These are phyloP conservation scores for Antechinus flavipes DNA, from an alignment of 2,113 vertebrate species.

Conservation along the genomic window DNA sequence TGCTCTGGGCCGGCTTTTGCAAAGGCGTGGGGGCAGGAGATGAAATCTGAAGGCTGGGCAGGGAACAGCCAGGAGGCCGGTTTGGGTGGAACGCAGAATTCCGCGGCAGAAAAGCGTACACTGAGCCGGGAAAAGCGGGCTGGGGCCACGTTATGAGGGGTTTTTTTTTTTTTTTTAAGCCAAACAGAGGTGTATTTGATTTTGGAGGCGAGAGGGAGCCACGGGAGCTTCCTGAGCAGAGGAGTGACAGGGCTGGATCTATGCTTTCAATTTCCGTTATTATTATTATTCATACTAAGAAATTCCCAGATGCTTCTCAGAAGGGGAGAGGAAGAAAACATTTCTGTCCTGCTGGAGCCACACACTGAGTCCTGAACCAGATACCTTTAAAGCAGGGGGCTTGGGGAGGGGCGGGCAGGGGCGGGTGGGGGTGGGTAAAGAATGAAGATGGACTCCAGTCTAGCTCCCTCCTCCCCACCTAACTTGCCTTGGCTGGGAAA, in stretches of 20 bases:
- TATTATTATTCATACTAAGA: not conserved
- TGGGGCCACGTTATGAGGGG: not conserved
- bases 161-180: too few relatives aligned
- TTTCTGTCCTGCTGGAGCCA: not conserved
- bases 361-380: not conserved
- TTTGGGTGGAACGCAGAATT: not conserved
- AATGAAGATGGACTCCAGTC: not conserved
- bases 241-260: not conserved
- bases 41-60: not conserved
- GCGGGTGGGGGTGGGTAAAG: too few relatives aligned
- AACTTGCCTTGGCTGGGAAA: not conserved
- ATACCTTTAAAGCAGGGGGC: not conserved
- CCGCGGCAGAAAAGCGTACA: not conserved
- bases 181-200: not conserved
- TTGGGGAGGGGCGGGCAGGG: not conserved
- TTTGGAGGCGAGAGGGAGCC: not conserved
- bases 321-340: constrained; percentile 30
- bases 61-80: not conserved
- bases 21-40: not conserved
- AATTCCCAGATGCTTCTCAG: constrained; percentile 36
- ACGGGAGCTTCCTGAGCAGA: not conserved
- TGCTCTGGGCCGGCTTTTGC: not conserved
- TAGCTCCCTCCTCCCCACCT: not conserved
- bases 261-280: not conserved
- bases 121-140: not conserved